These are phyloP conservation scores for Acarapis woodi DNA, from an alignment of 1,140 invertebrate species.

Conservation along the genomic window DNA sequence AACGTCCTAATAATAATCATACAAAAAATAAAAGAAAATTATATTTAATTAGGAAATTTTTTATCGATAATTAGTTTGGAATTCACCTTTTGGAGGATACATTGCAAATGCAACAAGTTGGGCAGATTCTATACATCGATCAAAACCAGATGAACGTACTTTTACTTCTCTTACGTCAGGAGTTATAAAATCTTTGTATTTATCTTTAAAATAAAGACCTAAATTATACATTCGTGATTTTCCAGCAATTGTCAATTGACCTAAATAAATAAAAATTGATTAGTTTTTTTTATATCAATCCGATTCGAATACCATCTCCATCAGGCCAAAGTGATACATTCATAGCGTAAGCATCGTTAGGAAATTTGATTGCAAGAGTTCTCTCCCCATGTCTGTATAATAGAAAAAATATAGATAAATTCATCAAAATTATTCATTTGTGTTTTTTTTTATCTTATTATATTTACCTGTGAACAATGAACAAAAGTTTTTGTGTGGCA, in stretches of 20 bases:
- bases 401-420: too few species aligned
- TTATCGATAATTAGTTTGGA: too few species aligned
- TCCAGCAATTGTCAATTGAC: conserved; percentile 2
- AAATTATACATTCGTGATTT: conserved; percentile 9
- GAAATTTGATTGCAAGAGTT: conserved; percentile 4
- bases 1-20: too few species aligned
- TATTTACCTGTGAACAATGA: too few species aligned
- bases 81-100: conserved; percentile 6
- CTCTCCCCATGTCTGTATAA: conserved; percentile 10
- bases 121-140: conserved; percentile 7
- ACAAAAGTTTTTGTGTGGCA: too few species aligned
- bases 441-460: too few species aligned
- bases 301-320: neutral
- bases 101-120: conserved; percentile 4
- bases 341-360: conserved; percentile 12
- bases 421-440: too few species aligned
- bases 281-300: neutral
- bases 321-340: conserved; percentile 17
- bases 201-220: conserved; percentile 5
- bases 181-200: conserved; percentile 6
- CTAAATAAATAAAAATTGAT: neutral
- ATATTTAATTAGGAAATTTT: too few species aligned
- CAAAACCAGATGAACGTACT: conserved; percentile 6
- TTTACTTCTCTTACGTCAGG: conserved; percentile 1
- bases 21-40: too few species aligned